Percentiles rank a stretch among this genome's conserved stretches.
These are phyloP conservation scores for Coracopsis vasa DNA, from an alignment of 2,113 vertebrate genomes.

Conservation along the genomic window DNA sequence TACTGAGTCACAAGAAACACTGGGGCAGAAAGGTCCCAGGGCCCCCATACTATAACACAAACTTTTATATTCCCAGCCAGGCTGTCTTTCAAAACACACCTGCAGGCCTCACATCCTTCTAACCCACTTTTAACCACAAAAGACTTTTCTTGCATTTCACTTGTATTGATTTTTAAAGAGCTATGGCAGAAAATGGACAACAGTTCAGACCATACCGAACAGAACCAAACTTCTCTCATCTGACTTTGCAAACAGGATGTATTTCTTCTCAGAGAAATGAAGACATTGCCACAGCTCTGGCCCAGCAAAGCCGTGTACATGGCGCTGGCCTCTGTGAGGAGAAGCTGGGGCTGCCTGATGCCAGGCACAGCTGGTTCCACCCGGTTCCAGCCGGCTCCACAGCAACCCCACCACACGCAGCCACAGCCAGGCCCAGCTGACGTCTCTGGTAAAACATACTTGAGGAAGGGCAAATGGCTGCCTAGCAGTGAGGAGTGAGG, in stretches of 20 bases:
- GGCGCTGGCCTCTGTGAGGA: not conserved
- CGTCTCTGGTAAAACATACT: fast-evolving
- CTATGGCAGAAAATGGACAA: not conserved
- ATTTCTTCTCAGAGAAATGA: not conserved
- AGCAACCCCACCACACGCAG: fast-evolving
- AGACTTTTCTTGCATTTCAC: not conserved
- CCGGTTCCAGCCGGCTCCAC: fast-evolving
- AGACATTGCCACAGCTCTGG: not conserved
- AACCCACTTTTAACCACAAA: not conserved
- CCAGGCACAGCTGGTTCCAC: fast-evolving
- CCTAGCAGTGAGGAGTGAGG: not conserved
- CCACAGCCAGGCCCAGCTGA: not conserved
- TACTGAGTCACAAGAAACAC: not conserved
- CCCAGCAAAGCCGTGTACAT: not conserved
- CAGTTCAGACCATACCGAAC: fast-evolving
- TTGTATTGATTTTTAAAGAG: not conserved
- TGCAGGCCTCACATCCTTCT: not conserved
- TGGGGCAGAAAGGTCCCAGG: not conserved
- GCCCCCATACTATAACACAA: not conserved
- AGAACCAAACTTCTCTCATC: not conserved
- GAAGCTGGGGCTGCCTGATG: not conserved
- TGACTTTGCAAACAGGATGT: fast-evolving
- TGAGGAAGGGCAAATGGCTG: not conserved
- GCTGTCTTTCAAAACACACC: not conserved
- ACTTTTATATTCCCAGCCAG: not conserved